phyloP scores from a whole-genome alignment of 2,888 invertebrate genomes.

The Epinotia ramella region DNA sequence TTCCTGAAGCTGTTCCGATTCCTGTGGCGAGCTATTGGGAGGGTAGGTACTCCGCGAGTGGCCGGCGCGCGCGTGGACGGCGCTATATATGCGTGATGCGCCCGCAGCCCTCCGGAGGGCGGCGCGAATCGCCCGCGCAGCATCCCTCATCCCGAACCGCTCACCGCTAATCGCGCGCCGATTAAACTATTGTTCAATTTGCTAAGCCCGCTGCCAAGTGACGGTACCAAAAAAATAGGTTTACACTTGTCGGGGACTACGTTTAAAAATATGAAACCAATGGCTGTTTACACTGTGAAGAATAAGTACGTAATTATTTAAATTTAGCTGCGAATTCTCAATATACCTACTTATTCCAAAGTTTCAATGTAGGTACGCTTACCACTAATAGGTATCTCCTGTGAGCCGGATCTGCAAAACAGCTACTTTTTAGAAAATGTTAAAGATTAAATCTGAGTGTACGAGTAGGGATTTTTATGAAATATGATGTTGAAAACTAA shows the following conservation, averaged over 20 bases:
- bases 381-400: too few species aligned
- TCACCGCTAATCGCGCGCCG: constrained; percentile 58
- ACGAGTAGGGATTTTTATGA: too few species aligned
- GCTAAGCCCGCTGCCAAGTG: constrained; percentile 39
- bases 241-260: constrained; percentile 10
- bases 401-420: too few species aligned
- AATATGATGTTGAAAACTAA: too few species aligned
- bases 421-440: too few species aligned
- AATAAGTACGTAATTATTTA: not conserved
- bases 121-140: constrained; percentile 47
- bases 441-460: too few species aligned
- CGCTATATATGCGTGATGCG: constrained; percentile 3
- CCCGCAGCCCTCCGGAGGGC: constrained; percentile 52
- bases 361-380: too few species aligned
- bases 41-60: not conserved
- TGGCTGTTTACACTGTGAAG: not conserved
- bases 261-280: constrained; percentile 9
- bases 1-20: not conserved
- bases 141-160: constrained; percentile 58
- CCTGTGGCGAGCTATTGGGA: not conserved
- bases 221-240: constrained; percentile 21
- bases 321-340: too few species aligned
- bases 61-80: constrained; percentile 19
- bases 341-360: too few species aligned
- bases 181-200: constrained; percentile 64